These are phyloP conservation scores for Dioctria rufipes DNA, from an alignment of 2,888 invertebrate species.

Conservation along the genomic window DNA sequence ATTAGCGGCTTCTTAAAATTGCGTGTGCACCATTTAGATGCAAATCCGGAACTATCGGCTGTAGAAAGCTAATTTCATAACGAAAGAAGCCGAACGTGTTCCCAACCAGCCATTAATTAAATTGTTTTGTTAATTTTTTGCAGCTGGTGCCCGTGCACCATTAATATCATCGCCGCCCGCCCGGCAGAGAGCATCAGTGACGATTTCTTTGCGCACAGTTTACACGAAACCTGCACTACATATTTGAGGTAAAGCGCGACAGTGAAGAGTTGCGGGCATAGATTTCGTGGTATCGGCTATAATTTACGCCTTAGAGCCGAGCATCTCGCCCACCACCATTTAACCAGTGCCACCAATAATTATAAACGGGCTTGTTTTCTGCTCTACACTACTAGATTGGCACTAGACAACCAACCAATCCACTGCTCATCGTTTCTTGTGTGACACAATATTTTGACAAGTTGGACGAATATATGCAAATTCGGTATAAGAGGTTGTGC, in stretches of 20 bases:
- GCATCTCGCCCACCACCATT: slow-evolving; percentile 50
- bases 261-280: neutral
- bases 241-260: neutral
- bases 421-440: slow-evolving; percentile 36
- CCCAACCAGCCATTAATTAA: slow-evolving; percentile 27
- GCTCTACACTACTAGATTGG: neutral
- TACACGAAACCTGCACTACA: slow-evolving; percentile 29
- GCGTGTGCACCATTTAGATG: slow-evolving; percentile 27
- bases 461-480: slow-evolving; percentile 44
- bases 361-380: neutral
- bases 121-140: neutral
- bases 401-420: slow-evolving; percentile 22
- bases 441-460: slow-evolving; percentile 52
- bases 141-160: neutral
- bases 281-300: slow-evolving; percentile 17
- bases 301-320: slow-evolving; percentile 43
- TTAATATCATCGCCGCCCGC: too few species aligned
- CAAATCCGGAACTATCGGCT: slow-evolving; percentile 29
- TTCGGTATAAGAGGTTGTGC: neutral
- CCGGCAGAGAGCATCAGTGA: neutral
- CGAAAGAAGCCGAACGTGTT: slow-evolving; percentile 26
- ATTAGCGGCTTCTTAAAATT: slow-evolving; percentile 43
- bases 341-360: slow-evolving; percentile 17
- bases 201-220: neutral
- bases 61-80: slow-evolving; percentile 45